Evolutionary conservation across 2,113 vertebrate genomes (phyloP), one percentile per base, ranked within the genome.

Genomic region (Toxotes jaculatrix): DNA sequence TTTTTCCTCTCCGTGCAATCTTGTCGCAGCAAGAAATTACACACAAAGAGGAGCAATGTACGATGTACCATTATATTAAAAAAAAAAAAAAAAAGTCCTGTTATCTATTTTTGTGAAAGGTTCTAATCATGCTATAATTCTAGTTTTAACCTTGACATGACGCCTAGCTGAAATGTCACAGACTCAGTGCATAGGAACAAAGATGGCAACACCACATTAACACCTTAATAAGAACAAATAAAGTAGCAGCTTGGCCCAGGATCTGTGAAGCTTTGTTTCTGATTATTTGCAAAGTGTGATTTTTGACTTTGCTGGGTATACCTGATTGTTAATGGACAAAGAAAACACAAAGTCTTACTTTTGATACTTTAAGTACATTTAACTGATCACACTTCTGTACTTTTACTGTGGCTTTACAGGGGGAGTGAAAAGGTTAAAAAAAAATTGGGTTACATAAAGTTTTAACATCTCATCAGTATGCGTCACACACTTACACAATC

Each of bases 131-230:
- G 17, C 31, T 40, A 1, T 6, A 27, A 59, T 68, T 66, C 49
- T 14, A 34, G 43, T 75, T 75, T 79, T n/a, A 69, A 74, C 77
- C 60, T 1, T 60, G 62, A 71, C 69, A 47, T 51, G 55, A 40
- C 71, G 38, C 14, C 0, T 14, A n/a, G 74, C 17, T 70, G 11
- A 78, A 86, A 31, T 45, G 34, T 67, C 56, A 68, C 13, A 27
- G 5, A 64, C 51, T 27, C 11, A 1, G 5, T 27, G 19, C 23
- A 61, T 3, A 9, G 19, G 69, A 21, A 45, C 38, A 38, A 67
- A 59, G 47, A 71, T 66, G 38, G 47, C 79, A 80, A 69, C 23
- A 59, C 61, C 19, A 56, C 12, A 56, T 32, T 36, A 67, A 62
- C 9, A 49, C 21, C 23, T 38, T 60, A n/a, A 64, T 61, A 57